Base-by-base conservation (phyloP, 2,113 vertebrate species). In the Falcunculus frontatus region DNA sequence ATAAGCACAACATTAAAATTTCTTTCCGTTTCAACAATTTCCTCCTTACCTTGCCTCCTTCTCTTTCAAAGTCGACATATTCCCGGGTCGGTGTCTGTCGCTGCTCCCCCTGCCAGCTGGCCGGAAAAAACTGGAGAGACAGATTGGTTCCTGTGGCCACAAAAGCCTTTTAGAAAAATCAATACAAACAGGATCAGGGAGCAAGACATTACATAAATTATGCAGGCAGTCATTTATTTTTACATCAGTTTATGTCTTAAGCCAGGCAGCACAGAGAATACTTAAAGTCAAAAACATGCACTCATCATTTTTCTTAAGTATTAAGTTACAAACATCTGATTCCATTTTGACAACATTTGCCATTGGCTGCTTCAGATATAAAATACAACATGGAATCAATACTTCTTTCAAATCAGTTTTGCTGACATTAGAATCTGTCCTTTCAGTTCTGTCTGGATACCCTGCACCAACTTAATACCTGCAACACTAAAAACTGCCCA, bases 111-210 rank as follows among this genome's bases (percentile, higher is more conserved):
- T 99, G 99, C 98, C 99, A 98, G 98, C 98, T 99, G 97, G 99
- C 99, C 87, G 99, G 99, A 97, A 99, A 99, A 98, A 99, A 99
- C 99, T 99, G 99, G 97, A 99, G 99, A 91, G 99, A 99, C 97
- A 99, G 99, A 98, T 99, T 99, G 98, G 99, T 99, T 98, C 99
- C 99, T 97, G 99, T 99, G 89, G 99, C 99, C 98, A 99, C 99
- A 98, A 99, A 99, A 98, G 99, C 99, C 99, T 99, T 98, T 98
- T 98, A 99, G 98, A 99, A 98, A 98, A 99, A 99, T 99, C 99
- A 98, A 99, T 99, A 99, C 98, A 99, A 99, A 99, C 98, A 98
- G 98, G 98, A 99, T 99, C 98, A 99, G 98, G 95, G 98, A 98
- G 98, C 98, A 98, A 97, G 98, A 98, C 98, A 98, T 98, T 97